These are phyloP conservation scores for Acheta domesticus DNA, from an alignment of 2,888 invertebrate species.

Conservation along the genomic window DNA sequence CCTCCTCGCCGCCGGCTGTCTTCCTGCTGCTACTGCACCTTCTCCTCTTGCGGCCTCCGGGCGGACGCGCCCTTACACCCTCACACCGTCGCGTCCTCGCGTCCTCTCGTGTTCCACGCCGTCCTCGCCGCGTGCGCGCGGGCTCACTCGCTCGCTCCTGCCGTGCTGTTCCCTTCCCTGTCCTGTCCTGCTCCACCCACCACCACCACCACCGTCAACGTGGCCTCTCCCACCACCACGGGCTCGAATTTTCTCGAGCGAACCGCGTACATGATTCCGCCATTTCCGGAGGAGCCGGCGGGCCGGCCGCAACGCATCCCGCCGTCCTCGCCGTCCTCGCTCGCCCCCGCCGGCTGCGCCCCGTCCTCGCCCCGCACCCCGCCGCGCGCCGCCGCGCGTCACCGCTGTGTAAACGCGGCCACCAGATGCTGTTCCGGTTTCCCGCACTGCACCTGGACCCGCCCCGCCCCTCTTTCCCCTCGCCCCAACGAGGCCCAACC, in stretches of 20 bases:
- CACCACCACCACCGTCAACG: not conserved
- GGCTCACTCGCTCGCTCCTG: too few species aligned
- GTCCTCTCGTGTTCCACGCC: too few species aligned
- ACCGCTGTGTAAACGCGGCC: not conserved
- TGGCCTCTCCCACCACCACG: not conserved
- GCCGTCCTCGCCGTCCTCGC: not conserved
- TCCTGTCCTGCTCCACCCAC: not conserved
- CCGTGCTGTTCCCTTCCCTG: not conserved
- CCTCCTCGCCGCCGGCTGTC: too few species aligned
- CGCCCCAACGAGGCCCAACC: too few species aligned
- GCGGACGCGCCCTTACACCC: too few species aligned
- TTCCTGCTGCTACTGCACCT: too few species aligned
- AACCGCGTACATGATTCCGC: conserved; percentile 6
- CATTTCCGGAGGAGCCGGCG: not conserved
- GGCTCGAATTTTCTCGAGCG: not conserved
- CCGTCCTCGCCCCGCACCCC: not conserved
- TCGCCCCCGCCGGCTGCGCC: not conserved
- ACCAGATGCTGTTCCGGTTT: not conserved
- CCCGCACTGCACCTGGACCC: not conserved
- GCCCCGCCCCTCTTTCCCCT: not conserved
- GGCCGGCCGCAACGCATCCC: not conserved
- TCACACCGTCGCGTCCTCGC: too few species aligned
- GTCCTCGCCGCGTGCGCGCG: too few species aligned
- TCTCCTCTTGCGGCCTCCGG: too few species aligned
- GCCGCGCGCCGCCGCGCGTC: not conserved